Conservation (phyloP, 2,888 invertebrate species). For the Cosmopolites sordidus region DNA sequence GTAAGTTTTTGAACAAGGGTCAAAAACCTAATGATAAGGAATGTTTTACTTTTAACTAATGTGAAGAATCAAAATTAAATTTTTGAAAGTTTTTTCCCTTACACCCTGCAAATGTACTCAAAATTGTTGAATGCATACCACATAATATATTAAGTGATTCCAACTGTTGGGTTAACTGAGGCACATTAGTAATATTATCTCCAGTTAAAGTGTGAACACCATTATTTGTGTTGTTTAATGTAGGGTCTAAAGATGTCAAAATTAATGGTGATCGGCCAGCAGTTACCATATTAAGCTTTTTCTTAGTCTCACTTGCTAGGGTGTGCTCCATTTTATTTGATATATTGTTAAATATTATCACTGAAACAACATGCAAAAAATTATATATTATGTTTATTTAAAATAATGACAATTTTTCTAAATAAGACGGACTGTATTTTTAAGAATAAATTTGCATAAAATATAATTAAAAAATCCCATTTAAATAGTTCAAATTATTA, state of each 20-base stretch:
- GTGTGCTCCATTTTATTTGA: constrained; percentile 26
- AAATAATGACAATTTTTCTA: not conserved
- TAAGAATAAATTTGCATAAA: not conserved
- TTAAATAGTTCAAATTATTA: too few relatives aligned
- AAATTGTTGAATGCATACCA: too few relatives aligned
- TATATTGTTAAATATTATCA: constrained; percentile 22
- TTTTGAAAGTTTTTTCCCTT: too few relatives aligned
- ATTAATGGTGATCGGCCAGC: constrained; percentile 34
- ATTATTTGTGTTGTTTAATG: constrained; percentile 25
- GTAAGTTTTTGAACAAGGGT: too few relatives aligned
- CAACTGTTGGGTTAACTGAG: not conserved
- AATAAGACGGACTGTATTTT: not conserved
- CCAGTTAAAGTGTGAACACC: not conserved
- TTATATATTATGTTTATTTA: not conserved
- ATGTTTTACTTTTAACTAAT: too few relatives aligned
- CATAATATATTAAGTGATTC: not conserved
- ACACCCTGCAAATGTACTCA: too few relatives aligned
- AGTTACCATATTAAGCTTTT: constrained; percentile 13
- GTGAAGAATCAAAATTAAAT: too few relatives aligned
- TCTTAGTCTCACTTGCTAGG: constrained; percentile 27
- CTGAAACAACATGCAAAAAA: constrained; percentile 15
- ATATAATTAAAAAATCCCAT: not conserved
- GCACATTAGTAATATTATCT: not conserved
- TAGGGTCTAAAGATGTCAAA: constrained; percentile 40
- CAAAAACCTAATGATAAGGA: too few relatives aligned